phyloP scores from a whole-genome alignment of 2,888 invertebrate species.

The Tortricodes alternella region DNA sequence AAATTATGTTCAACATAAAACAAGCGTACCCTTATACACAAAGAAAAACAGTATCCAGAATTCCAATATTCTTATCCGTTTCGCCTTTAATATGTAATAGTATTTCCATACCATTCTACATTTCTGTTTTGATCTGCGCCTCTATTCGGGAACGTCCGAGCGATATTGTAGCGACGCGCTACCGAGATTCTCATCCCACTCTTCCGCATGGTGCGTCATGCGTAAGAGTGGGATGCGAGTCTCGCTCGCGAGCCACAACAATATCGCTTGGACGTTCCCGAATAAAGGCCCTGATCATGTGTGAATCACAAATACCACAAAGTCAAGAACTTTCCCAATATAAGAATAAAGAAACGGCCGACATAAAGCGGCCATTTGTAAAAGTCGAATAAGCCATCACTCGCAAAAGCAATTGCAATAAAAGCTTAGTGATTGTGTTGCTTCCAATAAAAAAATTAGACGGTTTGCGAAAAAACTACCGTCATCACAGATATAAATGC shows the following conservation, averaged over 20 bases:
- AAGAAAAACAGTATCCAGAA: slow-evolving; percentile 7
- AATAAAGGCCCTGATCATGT: slow-evolving; percentile 26
- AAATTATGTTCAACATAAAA: too few species aligned
- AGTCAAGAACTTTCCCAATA: slow-evolving; percentile 25
- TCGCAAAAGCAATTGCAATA: slow-evolving; percentile 34
- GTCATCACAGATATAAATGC: background rate
- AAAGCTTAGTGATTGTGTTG: slow-evolving; percentile 34
- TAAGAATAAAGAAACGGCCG: slow-evolving; percentile 29
- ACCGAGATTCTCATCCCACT: too few species aligned
- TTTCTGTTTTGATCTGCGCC: too few species aligned
- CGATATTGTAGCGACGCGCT: too few species aligned
- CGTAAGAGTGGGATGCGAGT: too few species aligned
- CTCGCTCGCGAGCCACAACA: too few species aligned
- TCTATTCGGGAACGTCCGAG: too few species aligned
- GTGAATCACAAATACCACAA: slow-evolving; percentile 4
- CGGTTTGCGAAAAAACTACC: slow-evolving; percentile 10
- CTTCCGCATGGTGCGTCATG: too few species aligned
- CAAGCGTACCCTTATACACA: too few species aligned
- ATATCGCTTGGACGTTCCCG: slow-evolving; percentile 10
- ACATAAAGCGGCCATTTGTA: slow-evolving; percentile 32
- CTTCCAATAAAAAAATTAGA: slow-evolving; percentile 17
- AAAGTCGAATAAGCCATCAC: slow-evolving; percentile 33
- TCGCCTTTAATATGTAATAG: slow-evolving; percentile 11
- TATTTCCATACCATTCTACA: slow-evolving; percentile 23
- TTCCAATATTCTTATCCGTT: background rate